Evolutionary conservation across 2,888 invertebrate genomes (phyloP), one percentile per base, ranked within the genome.

Genomic region (Phasia obesa): DNA sequence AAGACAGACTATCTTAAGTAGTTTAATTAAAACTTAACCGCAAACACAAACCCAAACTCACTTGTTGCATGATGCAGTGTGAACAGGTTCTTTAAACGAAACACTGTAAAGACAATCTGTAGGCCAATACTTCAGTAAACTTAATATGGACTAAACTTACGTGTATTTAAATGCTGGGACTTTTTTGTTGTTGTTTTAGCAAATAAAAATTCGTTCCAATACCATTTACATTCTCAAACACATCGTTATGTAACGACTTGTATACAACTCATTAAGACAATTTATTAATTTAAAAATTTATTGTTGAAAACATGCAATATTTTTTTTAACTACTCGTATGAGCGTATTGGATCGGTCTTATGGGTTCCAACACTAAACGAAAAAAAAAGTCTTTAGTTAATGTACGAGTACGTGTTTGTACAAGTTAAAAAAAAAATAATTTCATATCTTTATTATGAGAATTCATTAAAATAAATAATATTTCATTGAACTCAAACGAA

Each of bases 261-360:
- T 75, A 70, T 70, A 69, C 76, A 77, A 84, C 80, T 84, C 84
- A 84, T 84, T 84, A 84, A 84, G 81, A 65, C 77, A 81, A 84
- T 84, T 83, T 83, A 83, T 83, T 83, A 79, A 83, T 83, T 83
- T 83, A 75, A 76, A 51, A 79, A 84, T 81, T 84, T 77, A 77
- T 81, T 84, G 77, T 77, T 73, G 57, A 84, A 81, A 80, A 84
- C 84, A 84, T 84, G 80, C 84, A 84, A 84, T 57, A 80, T 76
- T 73, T 78, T 75, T 76, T 73, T 78, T 75, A 49, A 19, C 31
- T 31, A 62, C 64, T 47, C 11, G 15, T 49, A 27, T 27, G 27
- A 27, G n/a, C n/a, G n/a, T n/a, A n/a, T n/a, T n/a, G n/a, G n/a
- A n/a, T n/a, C 35, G 11, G n/a, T 55, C 27, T 44, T 35, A 23